Evolutionary conservation across 2,113 vertebrate genomes (phyloP), one percentile per base, ranked within the genome.

Genomic region (Mesembrinibis cayennensis): DNA sequence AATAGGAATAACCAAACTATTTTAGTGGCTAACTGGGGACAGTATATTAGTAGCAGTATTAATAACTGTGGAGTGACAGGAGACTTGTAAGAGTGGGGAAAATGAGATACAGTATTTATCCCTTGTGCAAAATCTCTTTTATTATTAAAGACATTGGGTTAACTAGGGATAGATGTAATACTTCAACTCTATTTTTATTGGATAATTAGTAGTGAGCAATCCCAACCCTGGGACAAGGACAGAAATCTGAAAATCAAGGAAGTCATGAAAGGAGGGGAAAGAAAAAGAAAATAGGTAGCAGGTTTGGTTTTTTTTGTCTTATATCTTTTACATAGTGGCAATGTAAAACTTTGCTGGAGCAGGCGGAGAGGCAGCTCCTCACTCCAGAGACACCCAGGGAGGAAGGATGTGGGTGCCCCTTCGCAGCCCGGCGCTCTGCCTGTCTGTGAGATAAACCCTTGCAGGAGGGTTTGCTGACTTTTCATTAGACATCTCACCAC

Each of bases 51-150:
- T 1, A 5, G 84, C 84, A 55, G 81, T 90, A 93, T 98, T 98
- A 98, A 96, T 97, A 98, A 97, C 94, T 40, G 56, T 85, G 74
- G 82, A 94, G 93, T 98, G 98, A 98, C 96, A 95, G 95, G 96
- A 98, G 96, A 89, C 97, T 96, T 87, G 92, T 62, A 95, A 97
- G 97, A 94, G 87, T 84, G 93, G 95, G 96, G 93, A 89, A 97
- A 98, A 98, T 89, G 97, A 98, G 97, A 91, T 44, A 59, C 2
- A 20, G 94, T 97, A 98, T 98, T 98, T 97, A 97, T 98, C 98
- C 98, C 98, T 85, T 95, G 98, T 98, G 98, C 95, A 98, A 98
- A 98, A 97, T 98, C 94, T 97, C 88, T 87, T 98, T 96, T 98
- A 97, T 98, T 98, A 98, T 98, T 96, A 96, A 98, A 98, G 97